Evolutionary conservation across 2,113 vertebrate species (phyloP).

Genomic region (Galbula dea): DNA sequence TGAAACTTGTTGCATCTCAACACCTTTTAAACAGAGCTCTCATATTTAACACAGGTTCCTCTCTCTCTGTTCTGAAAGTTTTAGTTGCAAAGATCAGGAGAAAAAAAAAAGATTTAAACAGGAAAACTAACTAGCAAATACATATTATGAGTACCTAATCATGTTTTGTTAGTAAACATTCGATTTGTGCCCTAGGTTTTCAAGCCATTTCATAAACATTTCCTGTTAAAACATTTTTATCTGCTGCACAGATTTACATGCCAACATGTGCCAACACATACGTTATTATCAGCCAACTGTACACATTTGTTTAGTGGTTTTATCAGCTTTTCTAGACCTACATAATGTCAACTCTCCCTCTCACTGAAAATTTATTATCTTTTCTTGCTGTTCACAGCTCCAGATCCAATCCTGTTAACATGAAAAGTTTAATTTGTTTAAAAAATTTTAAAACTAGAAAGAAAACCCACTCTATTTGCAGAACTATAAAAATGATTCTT

Average conservation of each 20-base stretch:
- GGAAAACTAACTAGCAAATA: not conserved
- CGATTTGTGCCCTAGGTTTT: not conserved
- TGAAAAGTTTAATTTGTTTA: not conserved
- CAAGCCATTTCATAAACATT: conserved; percentile 24
- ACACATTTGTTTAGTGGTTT: not conserved
- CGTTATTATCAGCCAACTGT: not conserved
- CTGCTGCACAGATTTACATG: not conserved
- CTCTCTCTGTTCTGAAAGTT: not conserved
- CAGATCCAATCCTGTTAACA: not conserved
- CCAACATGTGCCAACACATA: not conserved
- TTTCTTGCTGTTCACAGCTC: not conserved
- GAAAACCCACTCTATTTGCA: not conserved
- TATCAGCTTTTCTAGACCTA: not conserved
- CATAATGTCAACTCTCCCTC: not conserved
- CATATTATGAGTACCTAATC: not conserved
- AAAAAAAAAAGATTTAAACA: not conserved
- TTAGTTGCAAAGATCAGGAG: not conserved
- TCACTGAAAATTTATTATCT: not conserved
- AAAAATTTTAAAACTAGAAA: not conserved
- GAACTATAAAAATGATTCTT: not conserved
- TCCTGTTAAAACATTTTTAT: conserved; percentile 18
- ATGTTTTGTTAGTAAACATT: conserved; percentile 3
- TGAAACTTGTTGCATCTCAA: not conserved
- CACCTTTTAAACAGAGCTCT: not conserved
- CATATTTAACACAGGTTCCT: not conserved